These are phyloP conservation scores for Manis pentadactyla DNA, from an alignment of 2,797 vertebrate species.

Conservation along the genomic window DNA sequence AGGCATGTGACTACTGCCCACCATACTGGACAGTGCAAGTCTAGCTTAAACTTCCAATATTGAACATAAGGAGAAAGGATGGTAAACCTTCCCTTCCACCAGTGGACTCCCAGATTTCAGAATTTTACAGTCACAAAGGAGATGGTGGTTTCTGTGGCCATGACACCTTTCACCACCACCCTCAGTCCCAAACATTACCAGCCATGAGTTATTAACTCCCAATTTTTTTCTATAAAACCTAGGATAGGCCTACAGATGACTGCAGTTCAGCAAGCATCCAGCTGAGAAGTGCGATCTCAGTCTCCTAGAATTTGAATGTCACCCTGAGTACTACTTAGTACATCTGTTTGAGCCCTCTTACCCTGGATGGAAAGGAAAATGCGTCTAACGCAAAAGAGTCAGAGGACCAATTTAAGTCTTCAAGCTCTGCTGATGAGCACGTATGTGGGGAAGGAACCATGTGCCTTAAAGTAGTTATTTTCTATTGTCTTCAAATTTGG, in stretches of 20 bases:
- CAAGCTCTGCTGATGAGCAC: not conserved
- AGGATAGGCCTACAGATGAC: not conserved
- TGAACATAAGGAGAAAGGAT: not conserved
- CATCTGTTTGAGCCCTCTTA: not conserved
- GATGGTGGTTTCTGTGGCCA: not conserved
- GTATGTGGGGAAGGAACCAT: not conserved
- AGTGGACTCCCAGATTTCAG: not conserved
- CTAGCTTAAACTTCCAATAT: not conserved
- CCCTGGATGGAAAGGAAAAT: not conserved
- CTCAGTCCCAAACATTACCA: not conserved
- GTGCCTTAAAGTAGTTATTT: not conserved
- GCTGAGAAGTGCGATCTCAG: not conserved
- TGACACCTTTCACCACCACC: not conserved
- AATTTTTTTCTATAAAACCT: not conserved
- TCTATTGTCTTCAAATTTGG: not conserved
- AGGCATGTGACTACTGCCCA: not conserved
- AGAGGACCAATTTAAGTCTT: not conserved
- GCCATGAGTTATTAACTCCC: not conserved
- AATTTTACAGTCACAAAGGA: not conserved
- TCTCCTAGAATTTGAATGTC: not conserved
- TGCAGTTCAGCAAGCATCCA: not conserved
- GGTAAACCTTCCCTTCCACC: not conserved
- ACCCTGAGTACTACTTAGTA: not conserved
- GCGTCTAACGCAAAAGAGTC: not conserved
- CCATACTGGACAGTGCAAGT: not conserved